Base-by-base conservation (phyloP, 2,113 vertebrate genomes). In the Pachycephala philippinensis region DNA sequence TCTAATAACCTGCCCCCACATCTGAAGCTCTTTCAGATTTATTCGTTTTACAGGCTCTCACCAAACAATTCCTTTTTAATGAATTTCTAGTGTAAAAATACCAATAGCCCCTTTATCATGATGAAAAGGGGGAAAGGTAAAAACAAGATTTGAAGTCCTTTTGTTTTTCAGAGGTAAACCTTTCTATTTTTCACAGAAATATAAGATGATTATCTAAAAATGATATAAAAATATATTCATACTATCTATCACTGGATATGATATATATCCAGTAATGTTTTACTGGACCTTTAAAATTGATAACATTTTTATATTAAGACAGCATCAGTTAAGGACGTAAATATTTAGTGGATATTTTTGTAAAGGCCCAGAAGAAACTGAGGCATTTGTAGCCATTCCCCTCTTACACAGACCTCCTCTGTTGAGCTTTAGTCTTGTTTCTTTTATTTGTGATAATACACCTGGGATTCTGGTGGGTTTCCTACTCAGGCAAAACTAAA, bases 11-110 rank as follows among this genome's bases (percentile, higher is more conserved):
- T 86, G 31, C 59, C 56, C 71, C 54, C 76, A 53, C 74, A 72
- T 59, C 60, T 77, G 39, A 54, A 56, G 49, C 35, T 50, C 65
- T 90, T 95, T 88, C 54, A 88, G 65, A 97, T 87, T 91, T 94
- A 87, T 93, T 90, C 76, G 28, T 92, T 74, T 57, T 82, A 80
- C 45, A 80, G 70, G 11, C 28, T 93, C 17, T 92, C 40, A 95
- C 33, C 4, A 13, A 84, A n/a, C n/a, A n/a, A n/a, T n/a, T n/a
- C n/a, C n/a, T n/a, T 87, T 87, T 18, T 0, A 93, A 92, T 83
- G 3, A 84, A 57, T 93, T 79, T 84, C 24, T 68, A 53, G 37
- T 37, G 37, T 45, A 70, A 19, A 89, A 78, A 90, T 57, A 90
- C 16, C 59, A 82, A 44, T 24, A 47, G 16, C 24, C 6, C 20